Evolutionary conservation across 2,113 vertebrate genomes (phyloP).

Genomic region (Psephotus haematonotus): DNA sequence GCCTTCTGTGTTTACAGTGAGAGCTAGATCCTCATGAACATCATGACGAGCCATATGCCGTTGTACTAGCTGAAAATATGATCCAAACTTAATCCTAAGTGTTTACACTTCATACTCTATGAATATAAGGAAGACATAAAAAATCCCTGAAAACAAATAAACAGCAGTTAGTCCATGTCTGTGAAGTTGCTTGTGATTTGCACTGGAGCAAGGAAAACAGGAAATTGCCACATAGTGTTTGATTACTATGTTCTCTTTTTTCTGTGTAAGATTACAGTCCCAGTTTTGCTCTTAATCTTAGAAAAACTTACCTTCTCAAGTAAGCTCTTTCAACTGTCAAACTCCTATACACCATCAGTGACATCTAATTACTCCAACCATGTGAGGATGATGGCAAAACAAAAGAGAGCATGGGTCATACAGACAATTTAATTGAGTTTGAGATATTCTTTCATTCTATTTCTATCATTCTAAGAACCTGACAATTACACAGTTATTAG

Average conservation of each 20-base stretch:
- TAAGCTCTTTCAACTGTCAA: neutral
- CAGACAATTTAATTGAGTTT: neutral
- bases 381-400: neutral
- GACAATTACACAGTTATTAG: neutral
- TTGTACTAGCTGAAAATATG: neutral
- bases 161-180: neutral
- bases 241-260: neutral
- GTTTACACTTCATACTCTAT: neutral
- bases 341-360: neutral
- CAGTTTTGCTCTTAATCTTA: neutral
- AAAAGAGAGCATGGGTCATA: neutral
- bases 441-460: neutral
- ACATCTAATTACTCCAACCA: neutral
- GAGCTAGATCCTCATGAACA: neutral
- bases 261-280: neutral
- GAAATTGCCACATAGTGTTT: neutral
- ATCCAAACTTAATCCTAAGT: neutral
- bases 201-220: neutral
- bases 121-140: neutral
- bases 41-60: neutral
- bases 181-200: neutral
- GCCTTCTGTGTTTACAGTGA: neutral
- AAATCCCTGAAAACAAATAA: neutral
- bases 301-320: neutral
- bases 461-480: neutral